Percentiles rank a stretch among this genome's conserved stretches.
Evolutionary conservation across 2,888 invertebrate genomes (phyloP).

Genomic region (Acleris laterana): DNA sequence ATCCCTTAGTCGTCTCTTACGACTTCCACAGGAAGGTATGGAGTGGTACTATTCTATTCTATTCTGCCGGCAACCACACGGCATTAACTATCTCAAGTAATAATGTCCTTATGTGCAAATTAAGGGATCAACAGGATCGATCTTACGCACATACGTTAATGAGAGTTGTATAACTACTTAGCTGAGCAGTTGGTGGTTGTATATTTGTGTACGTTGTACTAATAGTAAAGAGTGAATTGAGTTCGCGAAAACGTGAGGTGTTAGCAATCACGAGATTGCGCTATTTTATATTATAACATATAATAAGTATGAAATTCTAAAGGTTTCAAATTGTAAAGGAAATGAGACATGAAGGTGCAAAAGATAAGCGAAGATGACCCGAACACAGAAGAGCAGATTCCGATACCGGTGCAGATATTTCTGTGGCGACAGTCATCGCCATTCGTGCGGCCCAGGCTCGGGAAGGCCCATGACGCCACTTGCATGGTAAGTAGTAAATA

Average conservation of each 20-base stretch:
- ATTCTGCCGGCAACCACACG: no score
- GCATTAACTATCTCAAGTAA: no score
- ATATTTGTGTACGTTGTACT: conserved; percentile 10
- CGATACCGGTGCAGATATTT: conserved; percentile 98
- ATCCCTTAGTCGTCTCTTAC: no score
- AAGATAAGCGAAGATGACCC: conserved; percentile 84
- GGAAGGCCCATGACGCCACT: conserved; percentile 98
- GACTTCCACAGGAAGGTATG: no score
- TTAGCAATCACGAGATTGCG: no score
- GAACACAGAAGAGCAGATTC: conserved; percentile 91
- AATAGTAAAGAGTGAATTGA: no score
- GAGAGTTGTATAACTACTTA: not conserved
- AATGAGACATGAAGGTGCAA: conserved; percentile 55
- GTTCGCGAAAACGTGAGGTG: no score
- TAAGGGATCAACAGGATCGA: no score
- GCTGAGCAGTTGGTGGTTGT: not conserved
- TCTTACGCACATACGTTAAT: not conserved
- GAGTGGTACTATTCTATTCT: no score
- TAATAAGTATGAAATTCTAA: not conserved
- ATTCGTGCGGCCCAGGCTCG: conserved; percentile 96
- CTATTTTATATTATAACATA: no score
- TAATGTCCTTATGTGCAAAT: no score
- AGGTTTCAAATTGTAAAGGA: conserved; percentile 14
- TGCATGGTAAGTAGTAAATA: conserved; percentile 91
- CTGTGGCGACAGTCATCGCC: conserved; percentile 99